Percentiles rank a stretch among this genome's conserved stretches.
These are phyloP conservation scores for Etheostoma cragini DNA, from an alignment of 2,113 vertebrate genomes.

Conservation along the genomic window DNA sequence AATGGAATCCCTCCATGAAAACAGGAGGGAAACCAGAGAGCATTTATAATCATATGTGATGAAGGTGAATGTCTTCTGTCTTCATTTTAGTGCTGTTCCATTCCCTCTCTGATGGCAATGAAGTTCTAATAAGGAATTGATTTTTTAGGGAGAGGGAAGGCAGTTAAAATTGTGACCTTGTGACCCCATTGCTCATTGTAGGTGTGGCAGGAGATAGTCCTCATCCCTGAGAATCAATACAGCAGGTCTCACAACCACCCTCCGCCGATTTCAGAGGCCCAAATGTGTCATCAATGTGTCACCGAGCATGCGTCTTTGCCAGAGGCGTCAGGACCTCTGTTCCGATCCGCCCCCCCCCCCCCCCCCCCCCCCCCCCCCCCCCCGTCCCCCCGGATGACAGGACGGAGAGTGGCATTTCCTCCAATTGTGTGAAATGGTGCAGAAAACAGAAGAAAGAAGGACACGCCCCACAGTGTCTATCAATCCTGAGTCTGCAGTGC, in stretches of 20 bases:
- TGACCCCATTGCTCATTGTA: conserved; percentile 76
- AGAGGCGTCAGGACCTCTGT: conserved; percentile 56
- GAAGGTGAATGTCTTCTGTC: conserved; percentile 76
- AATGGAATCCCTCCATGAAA: conserved; percentile 70
- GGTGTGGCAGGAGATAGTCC: conserved; percentile 61
- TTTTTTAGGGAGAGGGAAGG: conserved; percentile 64
- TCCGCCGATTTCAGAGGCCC: conserved; percentile 43
- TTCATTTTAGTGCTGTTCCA: conserved; percentile 70
- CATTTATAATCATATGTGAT: conserved; percentile 78
- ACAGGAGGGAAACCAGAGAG: conserved; percentile 60
- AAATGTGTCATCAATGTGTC: conserved; percentile 74
- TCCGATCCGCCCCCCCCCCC: neutral
- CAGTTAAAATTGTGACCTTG: conserved; percentile 69
- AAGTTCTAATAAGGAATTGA: conserved; percentile 85
- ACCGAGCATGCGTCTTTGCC: conserved; percentile 56
- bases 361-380: conserved; percentile 29
- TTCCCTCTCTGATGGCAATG: conserved; percentile 59
- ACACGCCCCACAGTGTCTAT: conserved; percentile 64
- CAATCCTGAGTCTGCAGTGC: conserved; percentile 56
- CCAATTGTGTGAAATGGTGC: conserved; percentile 81
- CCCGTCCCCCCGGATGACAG: conserved; percentile 46
- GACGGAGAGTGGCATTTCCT: conserved; percentile 59
- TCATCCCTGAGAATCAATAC: conserved; percentile 69
- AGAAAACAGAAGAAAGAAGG: conserved; percentile 69
- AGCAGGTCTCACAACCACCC: conserved; percentile 59